These are phyloP conservation scores for Pipra filicauda DNA, from an alignment of 2,113 vertebrate genomes.

Conservation along the genomic window DNA sequence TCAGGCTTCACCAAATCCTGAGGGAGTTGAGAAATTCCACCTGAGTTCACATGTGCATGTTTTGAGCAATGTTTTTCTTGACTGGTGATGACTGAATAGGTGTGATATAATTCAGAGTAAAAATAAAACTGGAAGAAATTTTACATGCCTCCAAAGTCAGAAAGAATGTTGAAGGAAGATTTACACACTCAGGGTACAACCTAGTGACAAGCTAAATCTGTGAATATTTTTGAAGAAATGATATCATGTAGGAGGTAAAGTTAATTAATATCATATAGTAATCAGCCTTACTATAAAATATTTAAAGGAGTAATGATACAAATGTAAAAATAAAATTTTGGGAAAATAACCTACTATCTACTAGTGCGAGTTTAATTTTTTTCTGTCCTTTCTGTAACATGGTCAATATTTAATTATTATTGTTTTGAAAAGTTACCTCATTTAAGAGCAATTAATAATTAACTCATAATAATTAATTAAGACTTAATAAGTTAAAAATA, in stretches of 20 bases:
- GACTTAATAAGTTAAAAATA: neutral
- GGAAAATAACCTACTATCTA: neutral
- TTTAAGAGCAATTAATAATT: slow-evolving; percentile 7
- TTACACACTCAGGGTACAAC: neutral
- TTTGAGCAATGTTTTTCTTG: neutral
- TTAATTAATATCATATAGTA: neutral
- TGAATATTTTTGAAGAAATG: neutral
- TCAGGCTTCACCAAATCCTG: neutral
- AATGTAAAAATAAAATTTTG: neutral
- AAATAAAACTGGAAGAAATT: neutral
- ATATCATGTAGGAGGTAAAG: neutral
- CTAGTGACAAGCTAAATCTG: neutral
- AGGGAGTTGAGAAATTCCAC: neutral
- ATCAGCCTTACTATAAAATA: neutral
- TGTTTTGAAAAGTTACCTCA: neutral
- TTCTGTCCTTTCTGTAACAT: neutral
- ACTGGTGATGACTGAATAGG: neutral
- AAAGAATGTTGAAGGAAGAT: neutral
- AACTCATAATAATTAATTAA: neutral
- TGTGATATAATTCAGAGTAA: neutral
- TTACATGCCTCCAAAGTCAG: neutral
- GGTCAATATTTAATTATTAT: neutral
- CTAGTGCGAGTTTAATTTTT: neutral
- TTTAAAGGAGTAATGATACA: neutral
- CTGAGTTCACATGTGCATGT: fast-evolving